Evolutionary conservation across 2,113 vertebrate species (phyloP).

Genomic region (Passer montanus): DNA sequence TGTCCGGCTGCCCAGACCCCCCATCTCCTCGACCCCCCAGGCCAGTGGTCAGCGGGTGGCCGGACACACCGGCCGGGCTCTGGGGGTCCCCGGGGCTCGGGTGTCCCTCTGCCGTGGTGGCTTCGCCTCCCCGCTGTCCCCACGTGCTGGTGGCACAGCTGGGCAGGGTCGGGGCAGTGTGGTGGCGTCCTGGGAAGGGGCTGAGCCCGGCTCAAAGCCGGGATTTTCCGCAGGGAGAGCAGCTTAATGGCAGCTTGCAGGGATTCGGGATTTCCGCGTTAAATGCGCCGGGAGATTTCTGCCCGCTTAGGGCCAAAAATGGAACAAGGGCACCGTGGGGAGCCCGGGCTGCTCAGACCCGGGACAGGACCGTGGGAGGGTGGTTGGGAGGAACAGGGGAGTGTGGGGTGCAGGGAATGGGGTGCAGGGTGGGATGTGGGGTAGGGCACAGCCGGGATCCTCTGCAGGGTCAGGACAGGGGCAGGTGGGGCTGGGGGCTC

Average conservation of each 20-base stretch:
- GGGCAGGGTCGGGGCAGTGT: neutral
- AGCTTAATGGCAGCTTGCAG: slow-evolving; percentile 5
- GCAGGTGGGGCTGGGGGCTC: neutral
- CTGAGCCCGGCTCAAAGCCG: neutral
- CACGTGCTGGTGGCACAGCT: neutral
- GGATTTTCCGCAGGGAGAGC: neutral
- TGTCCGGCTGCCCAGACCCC: accelerated
- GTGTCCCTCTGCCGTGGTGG: neutral
- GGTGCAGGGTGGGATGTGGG: neutral
- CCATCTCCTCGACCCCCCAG: neutral
- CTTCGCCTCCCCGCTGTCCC: neutral
- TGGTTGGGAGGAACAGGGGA: accelerated
- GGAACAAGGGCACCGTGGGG: neutral
- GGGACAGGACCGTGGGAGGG: accelerated
- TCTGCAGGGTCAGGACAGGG: neutral
- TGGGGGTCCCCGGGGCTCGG: neutral
- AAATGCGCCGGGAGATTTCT: slow-evolving; percentile 10
- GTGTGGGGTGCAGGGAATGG: neutral
- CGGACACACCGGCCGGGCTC: neutral
- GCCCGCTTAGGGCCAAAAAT: slow-evolving; percentile 19
- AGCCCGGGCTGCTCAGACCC: neutral
- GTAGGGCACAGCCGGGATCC: neutral
- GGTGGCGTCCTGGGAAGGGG: neutral
- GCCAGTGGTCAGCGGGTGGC: neutral
- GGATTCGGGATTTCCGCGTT: slow-evolving; percentile 22